phyloP scores from a whole-genome alignment of 2,888 invertebrate species.

The Tuta absoluta region DNA sequence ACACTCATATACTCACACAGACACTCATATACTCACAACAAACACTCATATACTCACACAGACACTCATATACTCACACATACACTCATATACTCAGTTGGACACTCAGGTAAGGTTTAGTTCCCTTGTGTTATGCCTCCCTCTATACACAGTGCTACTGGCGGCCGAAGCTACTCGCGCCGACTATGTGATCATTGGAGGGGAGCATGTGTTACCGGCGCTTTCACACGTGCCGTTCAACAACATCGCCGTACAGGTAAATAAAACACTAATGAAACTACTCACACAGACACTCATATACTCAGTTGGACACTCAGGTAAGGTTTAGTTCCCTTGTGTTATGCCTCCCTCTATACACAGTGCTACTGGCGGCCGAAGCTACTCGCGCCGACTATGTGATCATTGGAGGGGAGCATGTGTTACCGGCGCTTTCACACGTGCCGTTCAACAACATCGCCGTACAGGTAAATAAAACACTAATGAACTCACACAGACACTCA shows the following conservation, averaged over 20 bases:
- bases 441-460: constrained; percentile 66
- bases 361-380: constrained; percentile 88
- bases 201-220: too few relatives aligned
- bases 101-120: too few relatives aligned
- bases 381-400: constrained; percentile 86
- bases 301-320: too few relatives aligned
- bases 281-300: too few relatives aligned
- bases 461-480: constrained; percentile 54
- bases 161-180: too few relatives aligned
- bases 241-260: too few relatives aligned
- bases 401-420: constrained; percentile 78
- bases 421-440: constrained; percentile 78
- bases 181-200: too few relatives aligned
- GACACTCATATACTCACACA: neutral
- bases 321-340: constrained; percentile 89
- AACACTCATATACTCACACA: neutral
- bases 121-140: too few relatives aligned
- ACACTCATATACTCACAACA: neutral
- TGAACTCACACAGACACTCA: neutral
- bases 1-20: neutral
- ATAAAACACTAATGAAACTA: too few relatives aligned
- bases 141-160: too few relatives aligned
- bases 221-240: too few relatives aligned
- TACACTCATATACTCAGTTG: neutral
- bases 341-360: constrained; percentile 91